These are phyloP conservation scores for Ormyrus nitidulus DNA, from an alignment of 2,888 invertebrate species.

Conservation along the genomic window DNA sequence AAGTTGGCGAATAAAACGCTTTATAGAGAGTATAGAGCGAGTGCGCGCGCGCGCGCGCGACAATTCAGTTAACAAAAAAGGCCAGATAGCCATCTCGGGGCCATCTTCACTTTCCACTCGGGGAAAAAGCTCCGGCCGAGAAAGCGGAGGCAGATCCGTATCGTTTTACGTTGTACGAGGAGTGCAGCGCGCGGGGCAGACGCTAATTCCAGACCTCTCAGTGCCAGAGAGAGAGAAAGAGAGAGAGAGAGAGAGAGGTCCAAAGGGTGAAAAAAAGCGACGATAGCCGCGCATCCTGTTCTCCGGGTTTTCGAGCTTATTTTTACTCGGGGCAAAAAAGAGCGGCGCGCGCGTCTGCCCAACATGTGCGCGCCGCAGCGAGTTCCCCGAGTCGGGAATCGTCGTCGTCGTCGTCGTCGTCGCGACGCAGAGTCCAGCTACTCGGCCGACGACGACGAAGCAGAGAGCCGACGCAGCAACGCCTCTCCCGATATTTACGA, in stretches of 20 bases:
- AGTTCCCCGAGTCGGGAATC: no score
- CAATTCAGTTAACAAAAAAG: constrained; percentile 48
- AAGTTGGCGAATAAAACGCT: constrained; percentile 1
- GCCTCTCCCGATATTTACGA: constrained; percentile 52
- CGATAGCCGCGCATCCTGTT: constrained; percentile 71
- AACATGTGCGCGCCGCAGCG: constrained; percentile 66
- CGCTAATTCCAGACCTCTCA: not conserved
- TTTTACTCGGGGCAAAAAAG: constrained; percentile 75
- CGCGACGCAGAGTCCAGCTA: constrained; percentile 50
- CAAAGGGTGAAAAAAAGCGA: no score
- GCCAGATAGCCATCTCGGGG: constrained; percentile 34
- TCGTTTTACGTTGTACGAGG: not conserved
- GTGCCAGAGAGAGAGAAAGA: not conserved
- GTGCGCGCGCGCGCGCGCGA: constrained; percentile 25
- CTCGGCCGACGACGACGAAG: no score
- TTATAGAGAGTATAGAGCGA: no score
- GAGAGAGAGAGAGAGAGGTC: not conserved
- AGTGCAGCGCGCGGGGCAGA: not conserved
- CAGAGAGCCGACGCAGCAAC: no score
- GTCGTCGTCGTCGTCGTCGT: constrained; percentile 47
- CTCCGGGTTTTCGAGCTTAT: constrained; percentile 76
- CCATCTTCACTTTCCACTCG: constrained; percentile 48
- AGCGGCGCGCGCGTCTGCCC: constrained; percentile 68
- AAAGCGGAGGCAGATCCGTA: constrained; percentile 55
- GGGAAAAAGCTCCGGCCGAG: constrained; percentile 32